phyloP scores from a whole-genome alignment of 2,797 vertebrate genomes.

The Hirundo rustica region DNA sequence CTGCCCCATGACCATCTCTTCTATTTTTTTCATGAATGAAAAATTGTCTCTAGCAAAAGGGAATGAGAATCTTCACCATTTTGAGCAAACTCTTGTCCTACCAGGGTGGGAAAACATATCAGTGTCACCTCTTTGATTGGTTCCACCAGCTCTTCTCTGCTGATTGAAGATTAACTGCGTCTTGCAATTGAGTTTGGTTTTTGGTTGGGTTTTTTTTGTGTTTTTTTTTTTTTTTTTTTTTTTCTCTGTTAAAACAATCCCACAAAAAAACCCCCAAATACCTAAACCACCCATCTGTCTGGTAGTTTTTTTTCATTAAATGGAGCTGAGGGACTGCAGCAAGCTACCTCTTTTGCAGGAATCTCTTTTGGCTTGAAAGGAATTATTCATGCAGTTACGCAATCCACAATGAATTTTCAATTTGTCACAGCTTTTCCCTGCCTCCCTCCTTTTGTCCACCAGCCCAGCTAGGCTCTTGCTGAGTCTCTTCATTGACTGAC shows the following conservation, averaged over 20 bases:
- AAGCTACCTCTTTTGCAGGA: conserved; percentile 21
- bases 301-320: neutral
- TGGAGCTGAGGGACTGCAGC: neutral
- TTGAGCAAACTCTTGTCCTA: neutral
- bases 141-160: neutral
- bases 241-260: neutral
- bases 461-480: conserved; percentile 3
- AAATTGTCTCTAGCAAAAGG: neutral
- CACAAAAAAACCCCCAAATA: neutral
- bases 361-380: conserved; percentile 41
- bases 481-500: conserved; percentile 27
- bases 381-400: conserved; percentile 45
- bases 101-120: neutral
- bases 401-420: conserved; percentile 62
- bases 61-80: neutral
- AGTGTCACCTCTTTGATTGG: neutral
- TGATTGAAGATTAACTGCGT: neutral
- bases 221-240: neutral
- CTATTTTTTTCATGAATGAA: neutral
- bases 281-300: neutral
- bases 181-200: neutral
- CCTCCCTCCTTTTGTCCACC: conserved; percentile 29
- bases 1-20: neutral
- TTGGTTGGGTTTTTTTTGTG: neutral
- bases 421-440: conserved; percentile 53